Evolutionary conservation across 2,888 invertebrate genomes (phyloP).

Genomic region (Polymixis flavicincta): DNA sequence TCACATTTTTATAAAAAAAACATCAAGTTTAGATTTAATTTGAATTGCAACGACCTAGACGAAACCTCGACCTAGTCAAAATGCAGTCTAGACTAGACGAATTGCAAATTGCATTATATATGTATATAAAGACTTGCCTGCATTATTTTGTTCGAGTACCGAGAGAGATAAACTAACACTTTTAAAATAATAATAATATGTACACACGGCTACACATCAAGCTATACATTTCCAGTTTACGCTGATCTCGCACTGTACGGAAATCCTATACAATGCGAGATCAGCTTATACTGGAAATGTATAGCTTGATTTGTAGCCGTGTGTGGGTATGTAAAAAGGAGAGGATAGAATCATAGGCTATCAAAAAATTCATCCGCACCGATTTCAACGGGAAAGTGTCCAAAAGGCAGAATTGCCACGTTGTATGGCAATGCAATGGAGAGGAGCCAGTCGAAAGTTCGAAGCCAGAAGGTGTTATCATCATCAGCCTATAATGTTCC

Average conservation of each 20-base stretch:
- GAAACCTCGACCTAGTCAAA: conserved; percentile 73
- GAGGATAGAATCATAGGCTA: neutral
- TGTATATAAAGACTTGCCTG: conserved; percentile 7
- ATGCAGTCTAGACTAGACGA: conserved; percentile 81
- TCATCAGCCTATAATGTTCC: too few relatives aligned
- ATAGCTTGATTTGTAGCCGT: too few relatives aligned
- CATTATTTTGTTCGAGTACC: neutral
- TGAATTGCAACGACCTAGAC: conserved; percentile 55
- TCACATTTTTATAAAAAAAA: neutral
- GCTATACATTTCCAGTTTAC: too few relatives aligned
- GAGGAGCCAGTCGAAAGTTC: too few relatives aligned
- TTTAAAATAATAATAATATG: neutral
- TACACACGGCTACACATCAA: too few relatives aligned
- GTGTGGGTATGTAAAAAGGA: neutral
- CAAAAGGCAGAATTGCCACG: neutral
- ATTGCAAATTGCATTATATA: conserved; percentile 60
- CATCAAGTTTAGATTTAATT: neutral
- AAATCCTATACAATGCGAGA: too few relatives aligned
- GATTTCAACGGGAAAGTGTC: too few relatives aligned
- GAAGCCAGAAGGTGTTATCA: too few relatives aligned
- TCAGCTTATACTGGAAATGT: too few relatives aligned
- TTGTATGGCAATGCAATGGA: too few relatives aligned
- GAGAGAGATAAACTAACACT: neutral
- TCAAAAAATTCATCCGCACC: neutral
- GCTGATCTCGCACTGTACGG: too few relatives aligned